Conservation (phyloP, 2,113 vertebrate genomes). For the Strigops habroptila region DNA sequence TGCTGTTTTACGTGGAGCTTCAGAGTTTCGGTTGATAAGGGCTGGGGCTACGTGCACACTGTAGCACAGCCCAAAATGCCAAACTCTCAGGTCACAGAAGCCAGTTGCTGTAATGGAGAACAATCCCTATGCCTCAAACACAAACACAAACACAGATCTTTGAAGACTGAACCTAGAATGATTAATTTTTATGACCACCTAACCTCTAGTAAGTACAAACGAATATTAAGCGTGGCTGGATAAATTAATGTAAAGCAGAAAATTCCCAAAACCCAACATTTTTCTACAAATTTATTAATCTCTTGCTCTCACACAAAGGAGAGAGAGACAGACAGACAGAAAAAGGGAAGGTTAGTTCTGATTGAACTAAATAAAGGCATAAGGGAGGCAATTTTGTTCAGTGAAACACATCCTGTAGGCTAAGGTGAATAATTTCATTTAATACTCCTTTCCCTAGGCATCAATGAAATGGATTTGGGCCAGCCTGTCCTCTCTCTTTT, state of each 20-base stretch:
- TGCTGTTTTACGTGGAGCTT: background rate
- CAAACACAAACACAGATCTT: background rate
- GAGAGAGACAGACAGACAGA: background rate
- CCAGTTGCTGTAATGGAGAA: background rate
- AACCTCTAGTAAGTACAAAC: background rate
- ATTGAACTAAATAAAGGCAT: background rate
- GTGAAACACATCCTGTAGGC: background rate
- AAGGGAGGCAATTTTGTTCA: background rate
- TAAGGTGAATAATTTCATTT: background rate
- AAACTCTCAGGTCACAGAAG: background rate
- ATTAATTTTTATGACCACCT: background rate
- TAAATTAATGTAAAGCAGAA: background rate
- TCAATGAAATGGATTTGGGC: conserved; percentile 18
- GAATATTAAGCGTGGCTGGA: background rate
- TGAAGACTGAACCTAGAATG: background rate
- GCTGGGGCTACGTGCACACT: background rate
- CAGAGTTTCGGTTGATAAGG: accelerated
- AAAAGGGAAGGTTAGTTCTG: background rate
- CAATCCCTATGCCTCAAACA: background rate
- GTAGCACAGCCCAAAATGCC: background rate
- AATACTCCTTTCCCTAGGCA: background rate
- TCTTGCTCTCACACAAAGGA: background rate
- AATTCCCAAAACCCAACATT: background rate
- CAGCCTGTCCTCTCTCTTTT: background rate
- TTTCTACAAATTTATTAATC: background rate